Evolutionary conservation across 2,113 vertebrate species (phyloP), one percentile per base, ranked within the genome.

Genomic region (Bucco capensis): DNA sequence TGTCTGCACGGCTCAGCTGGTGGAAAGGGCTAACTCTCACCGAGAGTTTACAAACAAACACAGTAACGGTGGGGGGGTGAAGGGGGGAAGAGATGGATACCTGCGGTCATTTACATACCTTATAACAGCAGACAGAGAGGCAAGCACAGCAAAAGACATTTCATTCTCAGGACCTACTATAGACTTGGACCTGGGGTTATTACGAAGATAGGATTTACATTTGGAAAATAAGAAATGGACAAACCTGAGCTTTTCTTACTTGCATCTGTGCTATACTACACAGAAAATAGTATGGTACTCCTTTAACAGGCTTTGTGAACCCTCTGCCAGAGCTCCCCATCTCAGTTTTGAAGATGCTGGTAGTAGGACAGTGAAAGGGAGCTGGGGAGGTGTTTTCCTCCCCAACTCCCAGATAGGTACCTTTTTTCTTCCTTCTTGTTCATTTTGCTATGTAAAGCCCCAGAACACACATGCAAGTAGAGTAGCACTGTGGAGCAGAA

Each of bases 181-280:
- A 56, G 73, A 51, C 65, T 83, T 74, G 30, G 51, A 28, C 61
- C 64, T 64, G 40, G 31, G 17, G 5, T 57, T 88, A 24, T 31
- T 69, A 50, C 30, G 71, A 75, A 89, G 13, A 49, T 61, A n/a
- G 14, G 17, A 72, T 75, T 82, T 72, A 93, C n/a, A 72, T 53
- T 57, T 92, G 58, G 74, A 83, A 93, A 92, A 87, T 46, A 69
- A 87, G 49, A 72, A 82, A 69, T 61, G 14, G 35, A 30, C 2
- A 6, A 40, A 33, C 42, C 37, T 82, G 70, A 21, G 25, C 73
- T 65, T 91, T 88, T 64, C 44, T 54, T 73, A 40, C 62, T 90
- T 73, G 25, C 50, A 82, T 56, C 81, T 89, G 46, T 73, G 47
- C 47, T 73, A 19, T 47, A n/a, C 53, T 82, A 18, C 24, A 3